Evolutionary conservation across 2,113 vertebrate genomes (phyloP), one percentile per base, ranked within the genome.

Genomic region (Orthonyx spaldingii): DNA sequence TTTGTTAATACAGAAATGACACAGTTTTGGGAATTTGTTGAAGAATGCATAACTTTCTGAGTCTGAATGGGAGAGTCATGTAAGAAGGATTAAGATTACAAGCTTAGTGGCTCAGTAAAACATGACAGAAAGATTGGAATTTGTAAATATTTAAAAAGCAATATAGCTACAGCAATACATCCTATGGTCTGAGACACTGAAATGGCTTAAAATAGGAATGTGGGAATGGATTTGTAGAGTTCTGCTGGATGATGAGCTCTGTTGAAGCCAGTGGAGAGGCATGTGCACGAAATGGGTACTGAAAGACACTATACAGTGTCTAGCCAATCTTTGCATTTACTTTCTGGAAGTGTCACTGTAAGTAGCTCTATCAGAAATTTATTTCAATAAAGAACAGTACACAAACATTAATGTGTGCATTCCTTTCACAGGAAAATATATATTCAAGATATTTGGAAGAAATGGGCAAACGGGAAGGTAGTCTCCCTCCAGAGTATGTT

Each of bases 401-500:
- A 18, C 37, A 85, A 81, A 33, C n/a, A 50, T 27, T 60, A 49
- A 71, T 5, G 10, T 39, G 2, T 65, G 52, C 15, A 1, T 94
- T 72, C 32, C 76, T 94, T 86, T 94, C 92, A 37, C 23, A 98
- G 98, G 98, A 98, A 76, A 92, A 94, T 47, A n/a, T 98, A 78
- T 86, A 39, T 57, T 97, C 97, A 32, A 94, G 33, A 27, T 97
- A 98, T 69, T 72, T 98, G 71, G 98, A 98, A 75, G 97, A 97
- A 83, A 2, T 98, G 80, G 98, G 98, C 33, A 97, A 98, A 94
- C 89, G 96, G 63, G 98, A 98, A 74, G 69, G 87, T 41, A 97
- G 98, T 71, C 97, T 98, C 35, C 98, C 98, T 91, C 98, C 97
- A 85, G 93, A 98, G 57, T 98, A 98, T 6, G 96, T 98, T 65